Evolutionary conservation across 1,140 invertebrate genomes (phyloP).

Genomic region (Calephelis virginiensis): DNA sequence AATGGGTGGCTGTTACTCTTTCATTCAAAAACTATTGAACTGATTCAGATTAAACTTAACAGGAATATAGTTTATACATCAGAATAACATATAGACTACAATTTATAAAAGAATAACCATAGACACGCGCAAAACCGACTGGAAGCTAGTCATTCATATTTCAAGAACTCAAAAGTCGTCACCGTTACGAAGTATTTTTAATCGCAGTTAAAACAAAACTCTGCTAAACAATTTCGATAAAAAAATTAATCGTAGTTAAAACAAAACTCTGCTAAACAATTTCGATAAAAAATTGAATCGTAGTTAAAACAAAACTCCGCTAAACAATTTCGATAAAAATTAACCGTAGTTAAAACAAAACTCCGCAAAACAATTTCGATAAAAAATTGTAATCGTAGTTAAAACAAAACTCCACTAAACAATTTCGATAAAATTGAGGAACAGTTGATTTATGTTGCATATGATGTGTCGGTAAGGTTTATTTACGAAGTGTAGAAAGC

Average conservation of each 20-base stretch:
- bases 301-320: no score
- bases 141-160: no score
- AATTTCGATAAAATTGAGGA: conserved; percentile 1
- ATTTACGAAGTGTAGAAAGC: conserved; percentile 70
- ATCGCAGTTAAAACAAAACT: neutral
- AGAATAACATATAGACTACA: no score
- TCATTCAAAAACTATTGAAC: no score
- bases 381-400: neutral
- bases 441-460: conserved; percentile 15
- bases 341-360: neutral
- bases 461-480: conserved; percentile 45
- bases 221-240: neutral
- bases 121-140: no score
- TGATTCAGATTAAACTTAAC: no score
- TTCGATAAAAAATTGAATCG: neutral
- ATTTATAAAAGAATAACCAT: no score
- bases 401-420: neutral
- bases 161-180: no score
- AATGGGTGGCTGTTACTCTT: no score
- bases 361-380: neutral
- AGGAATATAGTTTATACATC: no score
- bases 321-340: neutral
- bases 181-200: no score
- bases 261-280: neutral
- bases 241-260: no score